Evolutionary conservation across 2,797 vertebrate species (phyloP).

Genomic region (Clarias pachynema): DNA sequence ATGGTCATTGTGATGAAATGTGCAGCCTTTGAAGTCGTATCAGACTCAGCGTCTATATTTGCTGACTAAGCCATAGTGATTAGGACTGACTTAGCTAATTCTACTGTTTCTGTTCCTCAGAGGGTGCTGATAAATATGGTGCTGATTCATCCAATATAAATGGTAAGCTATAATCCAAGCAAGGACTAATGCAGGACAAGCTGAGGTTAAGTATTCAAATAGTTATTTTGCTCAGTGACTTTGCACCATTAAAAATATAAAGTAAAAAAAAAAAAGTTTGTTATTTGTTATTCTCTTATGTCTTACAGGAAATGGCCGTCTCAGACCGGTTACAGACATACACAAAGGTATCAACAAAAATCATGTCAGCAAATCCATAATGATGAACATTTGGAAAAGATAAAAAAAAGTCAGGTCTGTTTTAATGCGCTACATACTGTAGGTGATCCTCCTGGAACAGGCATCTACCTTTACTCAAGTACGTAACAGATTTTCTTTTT

Average conservation of each 20-base stretch:
- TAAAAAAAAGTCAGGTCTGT: constrained; percentile 9
- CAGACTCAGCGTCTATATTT: neutral
- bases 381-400: neutral
- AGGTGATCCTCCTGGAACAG: constrained; percentile 48
- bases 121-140: constrained; percentile 53
- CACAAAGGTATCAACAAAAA: constrained; percentile 63
- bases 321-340: constrained; percentile 62
- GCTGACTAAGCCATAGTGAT: neutral
- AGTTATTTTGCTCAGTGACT: too few relatives aligned
- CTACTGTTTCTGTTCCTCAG: constrained; percentile 37
- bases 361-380: neutral
- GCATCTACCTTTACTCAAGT: constrained; percentile 47
- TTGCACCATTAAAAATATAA: too few relatives aligned
- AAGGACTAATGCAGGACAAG: neutral
- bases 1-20: neutral
- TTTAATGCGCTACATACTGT: constrained; percentile 37
- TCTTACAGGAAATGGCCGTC: constrained; percentile 71
- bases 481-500: neutral
- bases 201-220: neutral
- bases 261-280: too few relatives aligned
- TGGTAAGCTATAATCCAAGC: constrained; percentile 46
- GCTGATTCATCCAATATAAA: constrained; percentile 56
- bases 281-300: neutral
- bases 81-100: neutral
- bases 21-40: neutral